A percentile compares a stretch with the other conserved stretches of the same genome.
Conservation (phyloP, 2,797 vertebrate genomes). For the Pangasius macronema region DNA sequence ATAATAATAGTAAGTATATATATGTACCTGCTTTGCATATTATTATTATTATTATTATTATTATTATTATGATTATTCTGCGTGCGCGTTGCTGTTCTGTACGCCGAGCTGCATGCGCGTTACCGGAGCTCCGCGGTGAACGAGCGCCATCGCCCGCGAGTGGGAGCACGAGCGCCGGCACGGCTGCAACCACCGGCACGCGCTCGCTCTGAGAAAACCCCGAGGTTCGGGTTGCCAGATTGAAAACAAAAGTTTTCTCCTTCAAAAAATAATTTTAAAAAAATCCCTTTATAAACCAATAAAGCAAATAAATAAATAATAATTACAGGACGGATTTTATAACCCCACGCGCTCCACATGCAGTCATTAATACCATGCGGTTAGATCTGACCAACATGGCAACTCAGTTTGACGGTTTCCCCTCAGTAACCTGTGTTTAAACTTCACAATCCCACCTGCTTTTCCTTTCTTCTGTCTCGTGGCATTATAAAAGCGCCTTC, state of each 20-base stretch:
- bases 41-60: not conserved
- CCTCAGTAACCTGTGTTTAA: slow-evolving; percentile 12
- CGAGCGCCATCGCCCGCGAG: slow-evolving; percentile 74
- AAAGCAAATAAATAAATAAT: not conserved
- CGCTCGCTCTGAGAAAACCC: not conserved
- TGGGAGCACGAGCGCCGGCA: not conserved
- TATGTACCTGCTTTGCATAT: too few relatives aligned
- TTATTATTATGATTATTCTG: not conserved
- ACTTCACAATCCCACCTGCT: not conserved
- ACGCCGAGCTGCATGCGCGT: not conserved
- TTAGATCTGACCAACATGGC: not conserved
- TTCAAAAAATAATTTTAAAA: not conserved
- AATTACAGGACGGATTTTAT: not conserved
- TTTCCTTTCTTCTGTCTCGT: not conserved
- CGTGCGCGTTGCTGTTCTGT: not conserved
- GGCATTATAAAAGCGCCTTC: not conserved
- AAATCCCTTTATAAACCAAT: not conserved
- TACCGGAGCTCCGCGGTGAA: slow-evolving; percentile 64
- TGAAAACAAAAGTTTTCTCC: not conserved
- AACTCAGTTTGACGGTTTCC: not conserved
- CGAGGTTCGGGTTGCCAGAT: slow-evolving; percentile 1
- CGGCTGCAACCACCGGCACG: not conserved
- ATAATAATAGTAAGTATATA: too few relatives aligned
- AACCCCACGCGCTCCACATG: too few relatives aligned
- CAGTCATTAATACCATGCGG: not conserved